Evolutionary conservation across 2,888 invertebrate genomes (phyloP), one percentile per base, ranked within the genome.

Genomic region (Mesorhabditis belari): DNA sequence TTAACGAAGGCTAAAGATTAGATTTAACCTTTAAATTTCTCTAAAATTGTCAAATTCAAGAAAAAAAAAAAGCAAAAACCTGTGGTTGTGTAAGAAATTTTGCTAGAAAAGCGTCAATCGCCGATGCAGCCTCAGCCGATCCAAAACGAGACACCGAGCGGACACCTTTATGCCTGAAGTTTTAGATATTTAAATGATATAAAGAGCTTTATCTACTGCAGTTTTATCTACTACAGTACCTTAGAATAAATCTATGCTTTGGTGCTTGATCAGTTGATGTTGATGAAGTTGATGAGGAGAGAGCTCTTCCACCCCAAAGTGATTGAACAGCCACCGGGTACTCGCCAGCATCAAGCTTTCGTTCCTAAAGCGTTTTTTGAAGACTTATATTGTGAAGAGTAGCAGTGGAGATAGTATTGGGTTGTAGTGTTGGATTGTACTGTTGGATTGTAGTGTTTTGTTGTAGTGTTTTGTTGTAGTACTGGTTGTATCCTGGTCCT

Each of bases 41-140:
- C 4, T 28, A 23, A 17, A 21, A 35, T 24, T 24, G 70, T 70
- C 44, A 23, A 23, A 6, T 35, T 17, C 9, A 35, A 12, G 35
- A 6, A n/a, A n/a, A n/a, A n/a, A n/a, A n/a, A n/a, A n/a, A n/a
- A n/a, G n/a, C n/a, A n/a, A n/a, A n/a, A n/a, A 71, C 76, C 65
- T 75, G 76, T 21, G 92, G 92, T 83, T 93, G 92, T 80, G 90
- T 89, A 29, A 93, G 86, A 83, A 94, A 93, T 83, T 91, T 91
- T 82, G 92, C 91, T 81, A 92, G 88, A 81, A 93, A 90, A 67
- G 91, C 87, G 84, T 93, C 92, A 55, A 91, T 90, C 82, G 81
- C 78, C 83, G 91, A 91, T 79, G 89, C 69, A 19, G 66, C 70
- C 35, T 71, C 72, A 2, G 71, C 87, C 90, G 91, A 91, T 73